Conservation (phyloP, 2,888 invertebrate genomes). For the Sphaerolaimus hirsutus region DNA sequence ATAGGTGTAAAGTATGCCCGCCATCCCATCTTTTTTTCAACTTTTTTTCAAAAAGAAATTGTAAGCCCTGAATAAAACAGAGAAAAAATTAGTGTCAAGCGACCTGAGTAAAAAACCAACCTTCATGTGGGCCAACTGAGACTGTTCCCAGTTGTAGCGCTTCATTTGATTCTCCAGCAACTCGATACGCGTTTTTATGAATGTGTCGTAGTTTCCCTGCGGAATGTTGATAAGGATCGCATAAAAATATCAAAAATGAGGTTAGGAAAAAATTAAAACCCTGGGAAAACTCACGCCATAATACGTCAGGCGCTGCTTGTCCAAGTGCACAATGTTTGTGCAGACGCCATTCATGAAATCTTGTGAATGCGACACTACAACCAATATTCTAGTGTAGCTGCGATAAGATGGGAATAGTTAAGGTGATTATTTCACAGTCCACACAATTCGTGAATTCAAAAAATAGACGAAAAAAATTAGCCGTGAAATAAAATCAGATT, state of each 20-base stretch:
- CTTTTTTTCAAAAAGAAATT: no score
- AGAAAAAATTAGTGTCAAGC: no score
- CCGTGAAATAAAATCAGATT: no score
- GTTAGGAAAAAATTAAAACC: background rate
- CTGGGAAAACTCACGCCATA: slow-evolving; percentile 37
- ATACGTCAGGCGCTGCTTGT: slow-evolving; percentile 70
- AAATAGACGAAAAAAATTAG: no score
- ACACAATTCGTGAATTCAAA: no score
- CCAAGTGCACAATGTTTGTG: slow-evolving; percentile 74
- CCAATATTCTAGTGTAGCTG: slow-evolving; percentile 77
- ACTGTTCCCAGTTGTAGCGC: slow-evolving; percentile 97
- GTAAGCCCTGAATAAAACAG: no score
- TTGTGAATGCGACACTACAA: slow-evolving; percentile 94
- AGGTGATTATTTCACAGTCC: no score
- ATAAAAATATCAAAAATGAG: background rate
- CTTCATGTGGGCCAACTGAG: slow-evolving; percentile 97
- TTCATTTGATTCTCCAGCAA: slow-evolving; percentile 92
- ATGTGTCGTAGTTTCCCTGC: slow-evolving; percentile 80
- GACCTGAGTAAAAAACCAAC: slow-evolving; percentile 30
- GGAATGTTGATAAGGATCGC: slow-evolving; percentile 9
- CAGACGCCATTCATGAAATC: slow-evolving; percentile 86
- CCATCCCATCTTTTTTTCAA: no score
- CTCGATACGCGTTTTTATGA: slow-evolving; percentile 72
- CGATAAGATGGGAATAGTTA: no score
- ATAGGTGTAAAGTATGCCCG: no score